These are phyloP conservation scores for Epinotia brunnichana DNA, from an alignment of 2,888 invertebrate species.

Conservation along the genomic window DNA sequence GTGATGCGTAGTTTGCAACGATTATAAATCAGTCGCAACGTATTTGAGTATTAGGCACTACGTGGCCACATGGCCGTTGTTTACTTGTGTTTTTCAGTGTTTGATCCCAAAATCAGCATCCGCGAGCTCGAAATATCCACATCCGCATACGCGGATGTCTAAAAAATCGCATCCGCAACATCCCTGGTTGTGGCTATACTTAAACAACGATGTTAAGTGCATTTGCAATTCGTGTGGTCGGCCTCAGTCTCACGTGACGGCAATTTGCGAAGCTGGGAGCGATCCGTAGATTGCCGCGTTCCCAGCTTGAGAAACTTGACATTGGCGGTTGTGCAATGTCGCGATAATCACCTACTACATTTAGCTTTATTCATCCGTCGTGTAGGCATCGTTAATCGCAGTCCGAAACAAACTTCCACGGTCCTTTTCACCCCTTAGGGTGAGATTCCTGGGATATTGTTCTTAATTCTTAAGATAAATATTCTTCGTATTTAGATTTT, in stretches of 20 bases:
- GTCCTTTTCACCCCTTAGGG: not conserved
- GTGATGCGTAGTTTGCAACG: too few relatives aligned
- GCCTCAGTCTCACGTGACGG: constrained; percentile 35
- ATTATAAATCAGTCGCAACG: too few relatives aligned
- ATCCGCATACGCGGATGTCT: too few relatives aligned
- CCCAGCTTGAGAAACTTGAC: constrained; percentile 42
- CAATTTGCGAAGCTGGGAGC: constrained; percentile 41
- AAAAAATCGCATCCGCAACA: too few relatives aligned
- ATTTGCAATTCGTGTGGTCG: constrained; percentile 20
- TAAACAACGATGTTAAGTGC: constrained; percentile 10
- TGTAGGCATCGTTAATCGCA: not conserved
- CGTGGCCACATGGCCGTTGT: too few relatives aligned
- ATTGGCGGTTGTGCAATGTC: constrained; percentile 40
- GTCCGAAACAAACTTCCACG: not conserved
- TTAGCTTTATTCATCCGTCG: not conserved
- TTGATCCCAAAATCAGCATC: too few relatives aligned
- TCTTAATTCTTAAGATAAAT: too few relatives aligned
- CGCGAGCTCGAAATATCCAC: too few relatives aligned
- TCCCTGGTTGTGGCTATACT: too few relatives aligned
- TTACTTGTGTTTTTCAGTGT: too few relatives aligned
- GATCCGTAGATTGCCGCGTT: constrained; percentile 40
- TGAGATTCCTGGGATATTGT: not conserved
- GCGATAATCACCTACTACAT: constrained; percentile 14
- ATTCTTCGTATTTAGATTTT: too few relatives aligned
- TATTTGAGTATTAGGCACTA: too few relatives aligned